These are phyloP conservation scores for Magallana ariakensis DNA, from an alignment of 1,140 invertebrate genomes.

Conservation along the genomic window DNA sequence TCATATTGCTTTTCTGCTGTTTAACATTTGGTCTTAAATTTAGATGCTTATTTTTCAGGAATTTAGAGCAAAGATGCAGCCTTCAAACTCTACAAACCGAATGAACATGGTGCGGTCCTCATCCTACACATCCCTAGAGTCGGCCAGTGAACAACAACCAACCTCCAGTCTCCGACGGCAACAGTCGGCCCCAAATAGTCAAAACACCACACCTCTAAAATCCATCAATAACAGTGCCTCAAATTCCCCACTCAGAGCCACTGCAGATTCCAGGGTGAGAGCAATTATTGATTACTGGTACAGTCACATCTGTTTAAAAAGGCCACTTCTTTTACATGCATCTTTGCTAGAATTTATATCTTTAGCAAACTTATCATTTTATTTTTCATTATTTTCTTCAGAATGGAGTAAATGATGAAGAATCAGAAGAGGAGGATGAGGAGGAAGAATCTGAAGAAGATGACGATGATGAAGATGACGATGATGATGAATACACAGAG, in stretches of 20 bases:
- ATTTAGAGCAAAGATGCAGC: slow-evolving; percentile 62
- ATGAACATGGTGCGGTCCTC: slow-evolving; percentile 69
- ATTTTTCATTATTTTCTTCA: slow-evolving; percentile 40
- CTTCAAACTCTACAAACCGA: slow-evolving; percentile 62
- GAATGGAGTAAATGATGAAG: slow-evolving; percentile 66
- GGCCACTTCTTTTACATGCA: too few relatives aligned
- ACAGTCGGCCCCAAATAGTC: slow-evolving; percentile 39
- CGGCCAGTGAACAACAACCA: slow-evolving; percentile 40
- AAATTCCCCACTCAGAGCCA: slow-evolving; percentile 14
- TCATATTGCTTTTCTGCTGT: too few relatives aligned
- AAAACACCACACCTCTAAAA: slow-evolving; percentile 37
- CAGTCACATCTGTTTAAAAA: too few relatives aligned
- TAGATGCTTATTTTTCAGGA: slow-evolving; percentile 50
- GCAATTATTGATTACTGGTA: not conserved
- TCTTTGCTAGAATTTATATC: too few relatives aligned
- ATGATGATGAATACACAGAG: slow-evolving; percentile 67
- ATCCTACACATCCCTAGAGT: slow-evolving; percentile 65
- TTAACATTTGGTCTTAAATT: too few relatives aligned
- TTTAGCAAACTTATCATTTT: slow-evolving; percentile 1
- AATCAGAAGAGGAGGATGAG: slow-evolving; percentile 64
- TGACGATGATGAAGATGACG: slow-evolving; percentile 70
- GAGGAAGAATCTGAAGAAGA: slow-evolving; percentile 72
- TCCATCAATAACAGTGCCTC: slow-evolving; percentile 18
- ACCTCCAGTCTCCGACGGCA: slow-evolving; percentile 42
- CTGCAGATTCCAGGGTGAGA: slow-evolving; percentile 2